Base-by-base conservation (phyloP, 2,888 invertebrate species). In the Eucriotettix oculatus region DNA sequence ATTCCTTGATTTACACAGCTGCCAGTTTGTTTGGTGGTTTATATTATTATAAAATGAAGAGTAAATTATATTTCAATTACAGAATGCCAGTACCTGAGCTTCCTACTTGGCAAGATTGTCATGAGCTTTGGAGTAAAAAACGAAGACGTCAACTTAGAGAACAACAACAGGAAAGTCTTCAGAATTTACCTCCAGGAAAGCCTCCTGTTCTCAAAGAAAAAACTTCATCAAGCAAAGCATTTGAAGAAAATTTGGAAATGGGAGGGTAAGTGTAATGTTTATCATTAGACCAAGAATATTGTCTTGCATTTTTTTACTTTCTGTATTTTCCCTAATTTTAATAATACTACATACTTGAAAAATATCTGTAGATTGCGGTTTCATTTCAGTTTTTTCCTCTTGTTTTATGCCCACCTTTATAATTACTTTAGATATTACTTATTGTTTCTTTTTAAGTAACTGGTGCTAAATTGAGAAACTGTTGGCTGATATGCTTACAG, bases 51-150 rank as follows among this genome's bases (percentile, higher is more conserved):
- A 29, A 29, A 2, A 29, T 5, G 29, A 29, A 29, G 2, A 29
- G 7, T 7, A 2, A 29, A 29, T 29, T 29, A 29, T 7, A 29
- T 29, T 7, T 29, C 29, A 29, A 29, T 55, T 55, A 9, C 72
- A 90, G 90, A 74, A 90, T 91, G 85, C 79, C 85, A 57, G 84
- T 85, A 1, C 89, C 90, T 0, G 84, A 85, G 72, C 76, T 98
- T 65, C 97, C 97, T 0, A 90, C 87, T 42, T 92, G 92, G 86
- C 97, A 99, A 75, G 98, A 99, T 76, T 99, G 99, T 73, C 98
- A 99, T 77, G 99, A 99, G 75, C 80, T 99, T 71, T 99, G 98
- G 97, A 93, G 94, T 69, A 99, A 99, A 75, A 91, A 90, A 72
- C 84, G 94, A n/a, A 84, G 93, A 67, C 79, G 85, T 42, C 89